Base-by-base conservation (phyloP, 2,113 vertebrate genomes). In the Thermophis baileyi region DNA sequence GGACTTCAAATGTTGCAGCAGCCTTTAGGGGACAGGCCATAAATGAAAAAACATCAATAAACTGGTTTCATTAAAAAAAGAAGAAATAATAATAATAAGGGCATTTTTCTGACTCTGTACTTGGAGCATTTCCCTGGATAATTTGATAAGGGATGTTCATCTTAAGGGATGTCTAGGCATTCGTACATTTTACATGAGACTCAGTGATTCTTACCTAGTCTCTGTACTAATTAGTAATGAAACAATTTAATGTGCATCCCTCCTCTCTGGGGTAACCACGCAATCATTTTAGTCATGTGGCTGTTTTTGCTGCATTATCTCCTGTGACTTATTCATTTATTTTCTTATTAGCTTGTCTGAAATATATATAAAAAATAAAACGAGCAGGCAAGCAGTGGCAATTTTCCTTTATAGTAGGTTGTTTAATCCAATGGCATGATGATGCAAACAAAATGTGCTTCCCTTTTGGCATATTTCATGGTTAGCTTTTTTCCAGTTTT, bases 401-500 rank as follows among this genome's bases (percentile, higher is more conserved):
- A 85, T 93, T 30, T 90, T 47, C 53, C 53, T 24, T 69, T 94
- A 88, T 95, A 94, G 74, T 89, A 89, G 93, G 91, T 94, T 93
- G 85, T 5, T 0, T 53, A 87, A 93, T 95, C 46, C 74, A 81
- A 44, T 85, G 94, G 0, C 89, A 95, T 55, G 74, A 91, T 44
- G 92, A 96, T 95, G 95, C 63, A 87, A 94, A 74, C 0, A 92
- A 85, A 96, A 96, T 87, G 95, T 60, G 74, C 89, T 90, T 95
- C 94, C 93, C 95, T 91, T 96, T 96, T 96, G 94, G 93, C 49
- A 88, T 93, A 91, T 85, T 93, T 97, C 94, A 94, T 94, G 93
- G 95, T 97, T 97, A 91, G 97, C 96, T 97, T 98, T 98, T 95
- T 97, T 97, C 97, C 95, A 97, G 96, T 94, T 97, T 96, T 96